Base-by-base conservation (phyloP, 2,113 vertebrate species). In the Austrofundulus limnaeus region DNA sequence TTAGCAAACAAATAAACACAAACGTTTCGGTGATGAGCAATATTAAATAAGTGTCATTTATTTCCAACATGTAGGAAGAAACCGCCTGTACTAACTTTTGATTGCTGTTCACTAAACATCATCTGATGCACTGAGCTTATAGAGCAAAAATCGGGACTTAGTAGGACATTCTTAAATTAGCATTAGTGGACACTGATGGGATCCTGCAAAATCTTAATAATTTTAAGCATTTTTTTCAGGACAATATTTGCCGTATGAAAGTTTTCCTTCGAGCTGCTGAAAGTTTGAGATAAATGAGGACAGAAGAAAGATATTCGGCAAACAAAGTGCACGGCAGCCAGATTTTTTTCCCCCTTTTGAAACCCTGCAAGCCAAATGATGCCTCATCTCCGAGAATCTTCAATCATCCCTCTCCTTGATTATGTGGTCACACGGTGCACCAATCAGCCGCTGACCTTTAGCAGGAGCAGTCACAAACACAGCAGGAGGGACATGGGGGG, bases 371-470 rank as follows among this genome's bases (percentile, higher is more conserved):
- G 48, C 66, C 31, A 72, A 79, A 59, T 50, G 20, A 72, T 51
- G 39, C 21, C 52, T 81, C 62, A 68, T 79, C 41, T 43, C n/a
- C 1, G 55, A 66, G 59, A 43, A 56, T 60, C 54, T 70, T 53
- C 55, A 70, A 71, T 76, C 55, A 48, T 60, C 60, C 47, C 51
- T 56, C 47, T 72, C 48, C 46, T 63, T 71, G 70, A 83, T 84
- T 75, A 72, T 64, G 61, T 78, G 70, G 69, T 70, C 71, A 49
- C 46, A 76, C 37, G 39, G 56, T 54, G 62, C 52, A 65, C 66
- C 70, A 63, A 79, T 85, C 75, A 79, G 13, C 73, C 41, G 25
- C 24, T 75, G 85, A 80, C 82, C 85, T 83, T 85, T 79, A 31
- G 3, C 55, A 17, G 50, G 63, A 63, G 49, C 64, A 57, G 42